A percentile compares a stretch with the other conserved stretches of the same genome.
Conservation (phyloP, 35 echinoderm and acorn worm genomes). For the Lytechinus pictus region DNA sequence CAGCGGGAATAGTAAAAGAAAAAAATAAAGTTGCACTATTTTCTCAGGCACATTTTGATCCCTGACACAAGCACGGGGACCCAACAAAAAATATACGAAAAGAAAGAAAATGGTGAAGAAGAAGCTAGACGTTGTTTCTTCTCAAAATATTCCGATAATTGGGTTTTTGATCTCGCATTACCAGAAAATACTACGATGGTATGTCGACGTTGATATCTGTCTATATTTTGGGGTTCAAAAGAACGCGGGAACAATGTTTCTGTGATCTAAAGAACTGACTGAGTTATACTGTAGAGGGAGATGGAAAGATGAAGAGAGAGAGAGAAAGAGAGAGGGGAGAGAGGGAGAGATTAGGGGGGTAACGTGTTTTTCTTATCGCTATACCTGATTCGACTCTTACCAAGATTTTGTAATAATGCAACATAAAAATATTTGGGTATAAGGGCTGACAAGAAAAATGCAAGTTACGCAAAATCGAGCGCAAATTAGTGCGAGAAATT, state of each 20-base stretch:
- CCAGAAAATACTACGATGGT: not conserved
- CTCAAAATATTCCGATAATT: slow-evolving; percentile 9
- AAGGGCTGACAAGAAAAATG: no score
- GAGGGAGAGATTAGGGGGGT: no score
- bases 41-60: not conserved
- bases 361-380: not conserved
- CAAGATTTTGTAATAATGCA: no score
- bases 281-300: no score
- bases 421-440: no score
- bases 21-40: not conserved
- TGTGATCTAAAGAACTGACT: not conserved
- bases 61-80: not conserved
- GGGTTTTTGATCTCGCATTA: not conserved
- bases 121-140: not conserved
- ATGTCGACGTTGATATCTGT: not conserved
- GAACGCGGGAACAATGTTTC: not conserved
- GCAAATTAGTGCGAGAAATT: no score
- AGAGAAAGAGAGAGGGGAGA: no score
- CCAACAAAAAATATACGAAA: not conserved
- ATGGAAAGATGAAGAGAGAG: not conserved
- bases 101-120: not conserved
- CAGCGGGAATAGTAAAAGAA: not conserved
- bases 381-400: no score
- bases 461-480: no score
- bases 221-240: not conserved